Evolutionary conservation across 2,797 vertebrate genomes (phyloP).

Genomic region (Nothura maculosa): DNA sequence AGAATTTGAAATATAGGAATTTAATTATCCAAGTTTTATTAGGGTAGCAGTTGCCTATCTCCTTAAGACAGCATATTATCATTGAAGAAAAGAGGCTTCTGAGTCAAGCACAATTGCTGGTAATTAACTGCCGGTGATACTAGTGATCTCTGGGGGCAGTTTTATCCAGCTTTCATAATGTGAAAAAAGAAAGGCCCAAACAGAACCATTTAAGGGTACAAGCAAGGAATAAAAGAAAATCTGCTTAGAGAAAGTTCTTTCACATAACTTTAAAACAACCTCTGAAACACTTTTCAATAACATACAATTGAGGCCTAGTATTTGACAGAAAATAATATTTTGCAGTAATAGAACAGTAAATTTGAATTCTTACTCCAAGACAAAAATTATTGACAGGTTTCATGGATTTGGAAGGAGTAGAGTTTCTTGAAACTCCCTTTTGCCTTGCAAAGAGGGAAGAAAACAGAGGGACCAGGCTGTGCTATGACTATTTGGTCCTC

Average conservation of each 20-base stretch:
- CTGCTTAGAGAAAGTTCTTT: neutral
- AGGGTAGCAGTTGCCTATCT: slow-evolving; percentile 17
- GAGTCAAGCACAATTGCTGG: slow-evolving; percentile 5
- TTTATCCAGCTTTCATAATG: slow-evolving; percentile 8
- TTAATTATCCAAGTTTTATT: slow-evolving; percentile 36
- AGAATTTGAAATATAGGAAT: slow-evolving; percentile 45
- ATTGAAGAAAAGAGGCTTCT: slow-evolving; percentile 20
- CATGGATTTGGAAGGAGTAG: neutral
- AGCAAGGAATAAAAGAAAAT: neutral
- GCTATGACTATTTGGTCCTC: neutral
- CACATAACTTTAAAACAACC: neutral
- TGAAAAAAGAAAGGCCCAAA: slow-evolving; percentile 17
- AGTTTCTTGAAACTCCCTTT: neutral
- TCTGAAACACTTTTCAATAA: neutral
- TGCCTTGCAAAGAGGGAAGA: neutral
- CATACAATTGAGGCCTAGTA: neutral
- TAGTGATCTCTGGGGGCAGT: slow-evolving; percentile 1
- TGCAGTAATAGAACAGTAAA: neutral
- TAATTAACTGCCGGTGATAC: slow-evolving; percentile 56
- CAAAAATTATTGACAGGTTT: neutral
- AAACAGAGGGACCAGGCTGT: neutral
- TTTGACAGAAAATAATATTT: neutral
- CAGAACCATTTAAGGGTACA: neutral
- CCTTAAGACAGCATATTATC: slow-evolving; percentile 45
- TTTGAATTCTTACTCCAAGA: neutral